Conservation (phyloP, 2,113 vertebrate species). For the Nansenia antarctica region DNA sequence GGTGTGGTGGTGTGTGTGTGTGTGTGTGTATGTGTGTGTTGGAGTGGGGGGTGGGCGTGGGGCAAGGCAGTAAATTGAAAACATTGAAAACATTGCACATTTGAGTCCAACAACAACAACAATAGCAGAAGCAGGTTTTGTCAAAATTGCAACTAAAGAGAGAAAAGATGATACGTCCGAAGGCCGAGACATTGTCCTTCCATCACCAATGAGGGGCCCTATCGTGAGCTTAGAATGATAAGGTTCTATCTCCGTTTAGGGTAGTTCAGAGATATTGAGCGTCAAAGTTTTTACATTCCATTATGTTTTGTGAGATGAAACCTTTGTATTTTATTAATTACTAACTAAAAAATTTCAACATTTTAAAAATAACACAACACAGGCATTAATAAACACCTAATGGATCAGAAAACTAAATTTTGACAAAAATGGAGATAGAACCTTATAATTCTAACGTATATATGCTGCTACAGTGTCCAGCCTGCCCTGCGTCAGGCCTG, state of each 20-base stretch:
- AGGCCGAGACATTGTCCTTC: constrained; percentile 41
- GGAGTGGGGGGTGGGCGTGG: background rate
- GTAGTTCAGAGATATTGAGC: too few species aligned
- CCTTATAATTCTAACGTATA: too few species aligned
- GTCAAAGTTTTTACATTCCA: too few species aligned
- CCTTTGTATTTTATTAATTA: too few species aligned
- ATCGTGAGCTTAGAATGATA: too few species aligned
- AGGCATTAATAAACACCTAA: background rate
- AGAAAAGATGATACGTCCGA: constrained; percentile 25
- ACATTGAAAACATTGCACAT: constrained; percentile 3
- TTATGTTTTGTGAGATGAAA: too few species aligned
- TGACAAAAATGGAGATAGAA: too few species aligned
- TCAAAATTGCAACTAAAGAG: background rate
- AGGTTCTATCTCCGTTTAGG: too few species aligned
- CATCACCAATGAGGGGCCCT: constrained; percentile 11
- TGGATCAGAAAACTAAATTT: constrained; percentile 37
- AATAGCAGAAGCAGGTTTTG: background rate
- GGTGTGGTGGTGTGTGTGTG: constrained; percentile 7
- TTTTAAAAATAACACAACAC: background rate
- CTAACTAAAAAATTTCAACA: too few species aligned
- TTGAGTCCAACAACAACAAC: constrained; percentile 23
- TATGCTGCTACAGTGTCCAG: constrained; percentile 59
- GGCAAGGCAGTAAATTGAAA: background rate
- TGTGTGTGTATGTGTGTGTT: background rate
- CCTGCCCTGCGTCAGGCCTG: constrained; percentile 43